Evolutionary conservation across 2,888 invertebrate genomes (phyloP).

Genomic region (Drosophila fungiperda): DNA sequence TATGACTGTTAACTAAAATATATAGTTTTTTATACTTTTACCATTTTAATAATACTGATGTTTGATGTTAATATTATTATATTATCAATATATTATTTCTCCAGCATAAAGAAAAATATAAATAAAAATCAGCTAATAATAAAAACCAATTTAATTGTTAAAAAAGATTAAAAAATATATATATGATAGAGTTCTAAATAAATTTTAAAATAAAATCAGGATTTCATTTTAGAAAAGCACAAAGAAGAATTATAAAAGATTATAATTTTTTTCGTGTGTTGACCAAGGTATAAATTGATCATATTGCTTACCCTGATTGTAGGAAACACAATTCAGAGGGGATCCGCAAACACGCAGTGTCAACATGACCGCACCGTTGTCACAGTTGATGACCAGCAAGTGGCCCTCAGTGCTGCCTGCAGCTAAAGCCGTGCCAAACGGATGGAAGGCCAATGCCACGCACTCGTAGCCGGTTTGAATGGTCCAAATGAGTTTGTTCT

Average conservation of each 20-base stretch:
- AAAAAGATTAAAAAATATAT: not conserved
- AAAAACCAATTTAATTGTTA: not conserved
- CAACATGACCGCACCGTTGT: constrained; percentile 93
- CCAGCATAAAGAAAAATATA: not conserved
- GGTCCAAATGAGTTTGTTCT: constrained; percentile 94
- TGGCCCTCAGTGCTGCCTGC: constrained; percentile 96
- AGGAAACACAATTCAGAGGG: constrained; percentile 93
- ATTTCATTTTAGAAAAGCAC: not conserved
- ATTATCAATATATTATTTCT: not conserved
- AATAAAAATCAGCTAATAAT: too few relatives aligned
- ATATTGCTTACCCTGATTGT: constrained; percentile 90
- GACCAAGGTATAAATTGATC: not conserved
- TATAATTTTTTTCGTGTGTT: not conserved
- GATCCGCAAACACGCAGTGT: constrained; percentile 95
- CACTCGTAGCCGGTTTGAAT: constrained; percentile 96
- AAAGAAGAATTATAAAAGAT: not conserved
- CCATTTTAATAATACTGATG: not conserved
- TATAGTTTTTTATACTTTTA: not conserved
- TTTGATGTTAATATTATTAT: not conserved
- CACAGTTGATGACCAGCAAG: constrained; percentile 93
- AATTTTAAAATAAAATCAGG: not conserved
- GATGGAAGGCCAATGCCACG: constrained; percentile 94
- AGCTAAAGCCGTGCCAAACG: constrained; percentile 93
- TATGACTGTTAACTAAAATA: not conserved
- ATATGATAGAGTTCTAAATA: not conserved